These are phyloP conservation scores for Eupithecia pulchellata DNA, from an alignment of 2,888 invertebrate species.

Conservation along the genomic window DNA sequence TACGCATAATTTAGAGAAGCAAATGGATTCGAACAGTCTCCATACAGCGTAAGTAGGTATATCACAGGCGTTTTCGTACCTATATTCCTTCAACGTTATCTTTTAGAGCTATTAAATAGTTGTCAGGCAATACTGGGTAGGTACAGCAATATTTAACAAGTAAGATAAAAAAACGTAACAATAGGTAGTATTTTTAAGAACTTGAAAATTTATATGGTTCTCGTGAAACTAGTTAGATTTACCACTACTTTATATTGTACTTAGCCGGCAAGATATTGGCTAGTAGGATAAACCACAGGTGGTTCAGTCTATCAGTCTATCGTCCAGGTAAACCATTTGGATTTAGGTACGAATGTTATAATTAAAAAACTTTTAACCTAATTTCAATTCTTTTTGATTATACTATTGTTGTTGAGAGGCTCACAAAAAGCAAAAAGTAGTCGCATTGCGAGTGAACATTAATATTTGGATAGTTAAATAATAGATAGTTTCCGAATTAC, in stretches of 20 bases:
- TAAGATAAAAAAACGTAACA: background rate
- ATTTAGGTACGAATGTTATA: background rate
- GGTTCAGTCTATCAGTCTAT: too few relatives aligned
- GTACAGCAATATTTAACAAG: background rate
- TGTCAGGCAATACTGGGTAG: background rate
- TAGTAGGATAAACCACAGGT: background rate
- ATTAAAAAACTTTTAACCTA: background rate
- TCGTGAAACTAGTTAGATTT: background rate
- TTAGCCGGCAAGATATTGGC: background rate
- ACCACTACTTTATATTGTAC: background rate
- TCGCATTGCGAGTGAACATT: background rate
- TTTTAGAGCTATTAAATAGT: background rate
- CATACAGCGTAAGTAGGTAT: conserved; percentile 74
- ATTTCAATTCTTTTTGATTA: background rate
- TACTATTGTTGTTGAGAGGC: background rate
- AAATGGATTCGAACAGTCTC: conserved; percentile 85
- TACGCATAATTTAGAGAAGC: conserved; percentile 86
- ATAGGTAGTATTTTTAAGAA: background rate
- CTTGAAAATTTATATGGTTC: background rate
- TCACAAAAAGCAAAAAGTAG: background rate
- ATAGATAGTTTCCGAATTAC: background rate
- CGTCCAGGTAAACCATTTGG: too few relatives aligned
- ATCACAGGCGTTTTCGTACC: conserved; percentile 62
- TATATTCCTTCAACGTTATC: conserved; percentile 42
- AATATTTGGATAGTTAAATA: background rate